Percentiles rank a stretch among this genome's conserved stretches.
Conservation (phyloP, 2,888 invertebrate species). For the Latheticus oryzae region DNA sequence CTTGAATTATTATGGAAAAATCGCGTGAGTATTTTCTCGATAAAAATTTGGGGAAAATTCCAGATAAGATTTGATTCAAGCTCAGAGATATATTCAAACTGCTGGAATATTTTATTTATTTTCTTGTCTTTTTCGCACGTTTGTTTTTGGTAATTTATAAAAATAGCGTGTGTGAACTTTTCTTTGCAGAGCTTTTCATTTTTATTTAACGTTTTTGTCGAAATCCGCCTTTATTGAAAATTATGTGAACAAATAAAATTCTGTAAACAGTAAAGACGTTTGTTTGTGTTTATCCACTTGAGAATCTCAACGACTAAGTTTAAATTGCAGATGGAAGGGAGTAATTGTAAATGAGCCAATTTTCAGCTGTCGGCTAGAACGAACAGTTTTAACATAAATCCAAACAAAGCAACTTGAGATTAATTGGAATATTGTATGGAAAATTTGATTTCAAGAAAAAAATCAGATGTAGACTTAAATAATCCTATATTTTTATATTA, state of each 20-base stretch:
- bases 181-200: conserved; percentile 25
- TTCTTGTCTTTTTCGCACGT: no score
- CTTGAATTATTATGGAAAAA: conserved; percentile 26
- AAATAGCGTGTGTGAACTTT: conserved; percentile 12
- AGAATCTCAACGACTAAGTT: not conserved
- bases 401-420: no score
- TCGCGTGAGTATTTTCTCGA: conserved; percentile 11
- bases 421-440: no score
- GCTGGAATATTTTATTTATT: no score
- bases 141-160: conserved; percentile 25
- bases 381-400: no score
- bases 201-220: conserved; percentile 25
- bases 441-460: no score
- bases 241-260: conserved; percentile 14
- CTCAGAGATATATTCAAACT: conserved; percentile 6
- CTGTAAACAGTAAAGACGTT: conserved; percentile 7
- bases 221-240: not conserved
- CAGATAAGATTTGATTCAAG: conserved; percentile 7
- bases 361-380: no score
- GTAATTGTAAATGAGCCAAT: conserved; percentile 4
- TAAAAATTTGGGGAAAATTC: conserved; percentile 2
- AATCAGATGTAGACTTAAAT: no score
- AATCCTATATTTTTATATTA: no score
- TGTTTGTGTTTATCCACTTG: not conserved
- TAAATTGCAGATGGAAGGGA: conserved; percentile 5